These are phyloP conservation scores for Hemiscyllium ocellatum DNA, from an alignment of 2,113 vertebrate species.

Conservation along the genomic window DNA sequence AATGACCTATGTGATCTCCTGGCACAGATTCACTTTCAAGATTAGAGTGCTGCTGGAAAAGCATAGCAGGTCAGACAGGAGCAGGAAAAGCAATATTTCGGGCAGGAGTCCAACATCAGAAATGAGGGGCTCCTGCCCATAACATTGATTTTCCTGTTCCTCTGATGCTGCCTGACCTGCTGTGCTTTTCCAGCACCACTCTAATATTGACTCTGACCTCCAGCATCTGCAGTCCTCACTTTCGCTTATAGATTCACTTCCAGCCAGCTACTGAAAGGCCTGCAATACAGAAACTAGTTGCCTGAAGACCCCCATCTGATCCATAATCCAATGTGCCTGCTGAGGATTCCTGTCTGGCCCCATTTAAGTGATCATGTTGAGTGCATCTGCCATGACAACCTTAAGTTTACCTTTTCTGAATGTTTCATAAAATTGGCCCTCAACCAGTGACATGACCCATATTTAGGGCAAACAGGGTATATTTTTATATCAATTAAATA, in stretches of 20 bases:
- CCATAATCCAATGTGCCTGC: background rate
- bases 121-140: no score
- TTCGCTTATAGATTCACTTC: background rate
- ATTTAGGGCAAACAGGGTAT: background rate
- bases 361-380: background rate
- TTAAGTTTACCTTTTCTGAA: background rate
- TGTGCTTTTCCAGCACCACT: no score
- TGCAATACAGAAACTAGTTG: background rate
- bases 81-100: no score
- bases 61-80: no score
- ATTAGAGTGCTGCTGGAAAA: no score
- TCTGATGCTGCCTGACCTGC: no score
- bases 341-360: background rate
- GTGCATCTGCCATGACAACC: background rate
- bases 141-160: no score
- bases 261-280: background rate
- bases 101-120: no score
- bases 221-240: no score
- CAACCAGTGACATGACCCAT: background rate
- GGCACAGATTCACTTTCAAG: background rate
- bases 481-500: background rate
- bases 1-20: background rate
- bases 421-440: background rate
- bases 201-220: no score
- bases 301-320: background rate